Conservation (phyloP, 1,140 invertebrate genomes). For the Pseudomyrmex gracilis region DNA sequence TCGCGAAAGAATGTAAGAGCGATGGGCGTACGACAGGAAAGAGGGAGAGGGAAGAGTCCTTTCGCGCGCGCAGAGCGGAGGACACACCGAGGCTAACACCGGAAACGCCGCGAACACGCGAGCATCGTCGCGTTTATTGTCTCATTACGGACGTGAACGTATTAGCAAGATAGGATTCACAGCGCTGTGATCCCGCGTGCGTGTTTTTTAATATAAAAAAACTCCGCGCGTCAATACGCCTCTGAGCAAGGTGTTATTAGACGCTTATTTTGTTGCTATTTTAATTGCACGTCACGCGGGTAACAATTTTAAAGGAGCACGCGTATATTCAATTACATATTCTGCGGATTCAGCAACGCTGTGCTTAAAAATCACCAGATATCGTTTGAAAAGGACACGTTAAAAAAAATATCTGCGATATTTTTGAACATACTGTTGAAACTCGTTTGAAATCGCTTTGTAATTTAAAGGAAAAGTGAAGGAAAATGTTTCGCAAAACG, state of each 20-base stretch:
- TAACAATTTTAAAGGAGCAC: slow-evolving; percentile 30
- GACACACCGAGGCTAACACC: slow-evolving; percentile 36
- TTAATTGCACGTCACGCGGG: slow-evolving; percentile 25
- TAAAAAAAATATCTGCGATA: too few species aligned
- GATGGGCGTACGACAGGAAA: slow-evolving; percentile 23
- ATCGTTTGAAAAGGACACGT: too few species aligned
- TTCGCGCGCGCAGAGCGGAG: slow-evolving; percentile 33
- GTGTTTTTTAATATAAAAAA: too few species aligned
- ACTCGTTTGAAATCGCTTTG: too few species aligned
- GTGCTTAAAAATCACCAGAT: too few species aligned
- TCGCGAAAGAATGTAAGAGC: slow-evolving; percentile 46
- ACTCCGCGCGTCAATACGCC: slow-evolving; percentile 9
- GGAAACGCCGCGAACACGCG: slow-evolving; percentile 73
- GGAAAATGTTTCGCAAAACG: too few species aligned
- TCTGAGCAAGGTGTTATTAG: slow-evolving; percentile 28
- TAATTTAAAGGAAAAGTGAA: too few species aligned
- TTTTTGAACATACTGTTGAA: too few species aligned
- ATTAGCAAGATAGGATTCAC: slow-evolving; percentile 21
- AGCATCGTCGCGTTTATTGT: slow-evolving; percentile 63
- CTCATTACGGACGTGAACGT: slow-evolving; percentile 59
- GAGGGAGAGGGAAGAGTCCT: slow-evolving; percentile 21
- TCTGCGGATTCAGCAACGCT: not conserved
- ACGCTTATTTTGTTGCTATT: slow-evolving; percentile 54
- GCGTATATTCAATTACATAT: not conserved
- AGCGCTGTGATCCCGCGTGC: not conserved